Conservation (phyloP, 2,888 invertebrate genomes). For the Galerucella calmariensis region DNA sequence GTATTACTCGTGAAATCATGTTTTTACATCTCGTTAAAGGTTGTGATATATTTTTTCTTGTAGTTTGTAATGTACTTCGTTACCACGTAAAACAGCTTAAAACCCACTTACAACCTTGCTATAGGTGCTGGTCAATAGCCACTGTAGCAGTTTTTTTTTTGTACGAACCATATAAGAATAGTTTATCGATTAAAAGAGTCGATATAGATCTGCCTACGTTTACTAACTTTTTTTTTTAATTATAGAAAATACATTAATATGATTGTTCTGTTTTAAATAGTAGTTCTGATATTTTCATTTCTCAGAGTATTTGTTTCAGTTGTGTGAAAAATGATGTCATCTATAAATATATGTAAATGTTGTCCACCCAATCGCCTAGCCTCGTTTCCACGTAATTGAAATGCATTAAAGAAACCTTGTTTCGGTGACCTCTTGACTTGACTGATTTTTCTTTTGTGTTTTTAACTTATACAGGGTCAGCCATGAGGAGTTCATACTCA, state of each 20-base stretch:
- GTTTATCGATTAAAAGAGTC: not conserved
- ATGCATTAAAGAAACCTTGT: conserved; percentile 9
- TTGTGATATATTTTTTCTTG: too few species aligned
- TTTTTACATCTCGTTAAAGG: too few species aligned
- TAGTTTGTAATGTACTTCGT: not conserved
- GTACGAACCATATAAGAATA: not conserved
- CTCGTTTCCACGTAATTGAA: conserved; percentile 17
- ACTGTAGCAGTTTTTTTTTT: conserved; percentile 9
- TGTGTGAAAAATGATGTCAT: conserved; percentile 1
- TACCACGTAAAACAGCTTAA: not conserved
- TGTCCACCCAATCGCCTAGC: conserved; percentile 14
- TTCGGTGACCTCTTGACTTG: conserved; percentile 13
- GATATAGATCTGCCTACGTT: not conserved
- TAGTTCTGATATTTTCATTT: not conserved
- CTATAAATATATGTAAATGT: not conserved
- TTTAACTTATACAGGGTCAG: not conserved
- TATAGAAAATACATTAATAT: too few species aligned
- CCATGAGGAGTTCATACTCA: too few species aligned
- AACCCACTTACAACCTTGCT: conserved; percentile 5
- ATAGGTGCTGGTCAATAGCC: conserved; percentile 9
- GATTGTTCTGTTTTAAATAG: not conserved
- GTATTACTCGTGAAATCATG: too few species aligned
- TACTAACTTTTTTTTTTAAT: too few species aligned
- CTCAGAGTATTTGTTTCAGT: not conserved
- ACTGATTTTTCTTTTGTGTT: conserved; percentile 10